A percentile compares a stretch with the other conserved stretches of the same genome.
Conservation (phyloP, 35 echinoderm and acorn worm species). For the Diadema setosum region DNA sequence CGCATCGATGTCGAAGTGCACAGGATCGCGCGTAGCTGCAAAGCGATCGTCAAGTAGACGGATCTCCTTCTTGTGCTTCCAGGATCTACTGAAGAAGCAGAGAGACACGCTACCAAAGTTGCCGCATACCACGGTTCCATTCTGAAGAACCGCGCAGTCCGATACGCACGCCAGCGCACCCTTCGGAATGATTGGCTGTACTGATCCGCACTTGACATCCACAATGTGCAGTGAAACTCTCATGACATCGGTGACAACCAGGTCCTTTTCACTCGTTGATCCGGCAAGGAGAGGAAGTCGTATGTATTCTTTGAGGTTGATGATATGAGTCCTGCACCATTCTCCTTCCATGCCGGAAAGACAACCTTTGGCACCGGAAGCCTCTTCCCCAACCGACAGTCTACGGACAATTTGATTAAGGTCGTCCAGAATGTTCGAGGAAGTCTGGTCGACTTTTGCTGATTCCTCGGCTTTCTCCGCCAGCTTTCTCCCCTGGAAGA, state of each 20-base stretch:
- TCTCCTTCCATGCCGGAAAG: not conserved
- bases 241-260: not conserved
- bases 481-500: not conserved
- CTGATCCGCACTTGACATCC: not conserved
- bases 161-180: not conserved
- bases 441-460: not conserved
- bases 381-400: not conserved
- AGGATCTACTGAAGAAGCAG: not conserved
- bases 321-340: not conserved
- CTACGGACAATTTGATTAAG: not conserved
- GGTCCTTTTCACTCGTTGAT: not conserved
- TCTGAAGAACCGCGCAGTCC: not conserved
- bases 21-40: not conserved
- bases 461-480: not conserved
- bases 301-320: not conserved
- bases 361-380: not conserved
- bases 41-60: not conserved
- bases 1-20: not conserved
- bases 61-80: not conserved
- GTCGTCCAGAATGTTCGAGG: not conserved
- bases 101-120: not conserved
- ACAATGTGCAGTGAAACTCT: not conserved
- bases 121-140: not conserved
- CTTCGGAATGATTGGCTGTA: not conserved
- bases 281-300: not conserved